Conservation (phyloP, 2,113 vertebrate genomes). For the Nerophis lumbriciformis region DNA sequence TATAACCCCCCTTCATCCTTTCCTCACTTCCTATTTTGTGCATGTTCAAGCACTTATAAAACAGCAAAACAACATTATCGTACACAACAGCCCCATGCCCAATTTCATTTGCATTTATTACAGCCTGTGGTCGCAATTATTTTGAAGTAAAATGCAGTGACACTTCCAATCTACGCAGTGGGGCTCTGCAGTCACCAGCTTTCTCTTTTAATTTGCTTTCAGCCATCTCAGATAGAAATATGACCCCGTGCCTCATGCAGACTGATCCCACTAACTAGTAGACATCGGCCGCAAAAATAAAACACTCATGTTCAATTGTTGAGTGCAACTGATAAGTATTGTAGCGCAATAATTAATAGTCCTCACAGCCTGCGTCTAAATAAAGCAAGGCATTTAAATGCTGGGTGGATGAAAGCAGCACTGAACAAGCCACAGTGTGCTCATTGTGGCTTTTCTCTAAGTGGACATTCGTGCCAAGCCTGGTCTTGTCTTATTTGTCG, state of each 20-base stretch:
- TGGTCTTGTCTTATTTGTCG: constrained; percentile 56
- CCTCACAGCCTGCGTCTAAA: constrained; percentile 56
- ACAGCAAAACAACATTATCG: constrained; percentile 8
- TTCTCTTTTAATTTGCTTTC: constrained; percentile 53
- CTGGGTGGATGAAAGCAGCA: constrained; percentile 55
- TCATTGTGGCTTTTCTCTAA: constrained; percentile 65
- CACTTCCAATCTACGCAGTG: constrained; percentile 35
- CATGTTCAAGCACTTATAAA: constrained; percentile 4
- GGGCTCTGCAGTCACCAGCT: constrained; percentile 30
- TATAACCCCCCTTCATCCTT: neutral
- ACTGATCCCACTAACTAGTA: constrained; percentile 24
- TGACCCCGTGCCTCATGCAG: constrained; percentile 36
- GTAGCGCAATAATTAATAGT: constrained; percentile 63
- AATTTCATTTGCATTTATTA: constrained; percentile 6
- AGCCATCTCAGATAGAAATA: constrained; percentile 44
- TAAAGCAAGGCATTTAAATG: constrained; percentile 60
- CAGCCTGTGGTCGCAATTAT: constrained; percentile 12
- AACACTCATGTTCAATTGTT: constrained; percentile 51
- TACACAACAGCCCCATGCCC: neutral
- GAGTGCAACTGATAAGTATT: constrained; percentile 55
- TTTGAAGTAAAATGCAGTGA: constrained; percentile 23
- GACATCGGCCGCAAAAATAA: constrained; percentile 31
- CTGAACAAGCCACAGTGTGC: constrained; percentile 61
- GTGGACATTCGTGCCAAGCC: constrained; percentile 64
- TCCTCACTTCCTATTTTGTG: neutral